Evolutionary conservation across 2,113 vertebrate genomes (phyloP), one percentile per base, ranked within the genome.

Genomic region (Tamias sibiricus): DNA sequence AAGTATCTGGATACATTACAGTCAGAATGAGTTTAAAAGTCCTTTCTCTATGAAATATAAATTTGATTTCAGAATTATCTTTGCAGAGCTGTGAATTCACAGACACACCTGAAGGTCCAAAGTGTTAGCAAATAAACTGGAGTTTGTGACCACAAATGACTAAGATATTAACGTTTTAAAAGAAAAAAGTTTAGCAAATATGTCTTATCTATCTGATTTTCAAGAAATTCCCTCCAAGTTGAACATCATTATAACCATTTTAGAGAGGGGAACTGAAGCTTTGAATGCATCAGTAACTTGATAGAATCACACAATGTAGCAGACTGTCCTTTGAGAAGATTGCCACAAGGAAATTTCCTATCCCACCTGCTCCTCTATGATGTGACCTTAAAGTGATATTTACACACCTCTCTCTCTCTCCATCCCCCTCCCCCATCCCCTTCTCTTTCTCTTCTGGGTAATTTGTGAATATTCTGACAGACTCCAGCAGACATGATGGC

Each of bases 21-120:
- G 85, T 94, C 83, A 77, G 90, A 75, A 24, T 95, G 69, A 59
- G 81, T 89, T 92, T 96, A 81, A 96, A 96, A 68, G 37, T 13
- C n/a, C 40, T 57, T 79, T 84, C 82, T 94, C 26, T 77, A 77
- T 37, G n/a, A 95, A 94, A 96, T 19, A 11, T 30, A 89, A 13
- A 87, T 95, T 40, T 3, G 81, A 62, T 71, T 76, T 87, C 90
- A 80, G 24, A 81, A 96, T 91, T 89, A 64, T 72, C 57, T 75
- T 72, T 94, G 54, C 8, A 75, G 14, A 93, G 44, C 16, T 16
- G 2, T 30, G 40, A 62, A 77, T 89, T 91, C 47, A 80, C 42
- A 64, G 42, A 94, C n/a, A 42, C 8, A 8, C 24, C 57, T 85
- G 47, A 81, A 89, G 30, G 11, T 84, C 37, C 35, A 54, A 76